phyloP scores from a whole-genome alignment of 1,140 invertebrate genomes.

The fruit fly (Drosophila melanogaster) region Release_6_plus_ISO1_MT NC_004354.4:2575001-2575500 shows the following conservation, averaged over 20 bases:
- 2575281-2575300: conserved; percentile 92
- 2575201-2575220: conserved; percentile 92
- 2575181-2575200: conserved; percentile 88
- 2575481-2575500: conserved; percentile 87
- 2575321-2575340: conserved; percentile 89
- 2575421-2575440: conserved; percentile 94
- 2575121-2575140: no score
- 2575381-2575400: conserved; percentile 86
- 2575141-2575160: no score
- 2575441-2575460: conserved; percentile 93
- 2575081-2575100: conserved; percentile 61
- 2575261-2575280: conserved; percentile 95
- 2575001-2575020: conserved; percentile 95
- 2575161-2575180: background rate
- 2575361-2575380: conserved; percentile 91
- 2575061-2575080: conserved; percentile 84
- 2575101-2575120: conserved; percentile 90
- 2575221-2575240: conserved; percentile 93
- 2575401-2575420: conserved; percentile 85
- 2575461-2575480: conserved; percentile 91
- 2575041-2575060: conserved; percentile 94
- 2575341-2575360: conserved; percentile 92
- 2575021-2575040: conserved; percentile 92
- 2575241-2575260: conserved; percentile 98
- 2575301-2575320: conserved; percentile 91